These are phyloP conservation scores for Laodelphax striatellus DNA, from an alignment of 1,140 invertebrate species.

Conservation along the genomic window DNA sequence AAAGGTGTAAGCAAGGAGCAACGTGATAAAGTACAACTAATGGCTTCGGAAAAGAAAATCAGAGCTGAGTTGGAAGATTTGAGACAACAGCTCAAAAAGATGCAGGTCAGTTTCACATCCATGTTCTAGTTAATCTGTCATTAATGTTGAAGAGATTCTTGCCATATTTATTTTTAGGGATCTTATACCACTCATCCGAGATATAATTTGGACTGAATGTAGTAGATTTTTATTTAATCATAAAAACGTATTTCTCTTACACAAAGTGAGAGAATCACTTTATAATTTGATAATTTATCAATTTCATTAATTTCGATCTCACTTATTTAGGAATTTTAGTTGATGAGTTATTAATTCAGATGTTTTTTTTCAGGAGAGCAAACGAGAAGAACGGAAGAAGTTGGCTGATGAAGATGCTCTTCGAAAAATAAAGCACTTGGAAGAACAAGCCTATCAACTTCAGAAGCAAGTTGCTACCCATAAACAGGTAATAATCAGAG, in stretches of 20 bases:
- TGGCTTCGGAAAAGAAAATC: slow-evolving; percentile 88
- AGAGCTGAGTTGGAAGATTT: slow-evolving; percentile 82
- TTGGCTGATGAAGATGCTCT: slow-evolving; percentile 90
- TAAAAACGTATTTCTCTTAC: too few species aligned
- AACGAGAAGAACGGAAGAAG: slow-evolving; percentile 83
- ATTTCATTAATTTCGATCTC: too few species aligned
- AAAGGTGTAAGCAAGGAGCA: slow-evolving; percentile 94
- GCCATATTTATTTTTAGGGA: too few species aligned
- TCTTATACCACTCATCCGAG: too few species aligned
- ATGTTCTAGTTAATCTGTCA: too few species aligned
- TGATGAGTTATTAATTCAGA: too few species aligned
- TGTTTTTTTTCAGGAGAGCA: slow-evolving; percentile 56
- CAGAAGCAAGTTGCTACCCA: slow-evolving; percentile 74
- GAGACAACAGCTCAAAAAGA: slow-evolving; percentile 68
- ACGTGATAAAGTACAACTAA: slow-evolving; percentile 89
- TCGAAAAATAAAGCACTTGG: slow-evolving; percentile 87
- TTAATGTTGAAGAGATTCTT: too few species aligned
- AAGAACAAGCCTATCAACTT: slow-evolving; percentile 77
- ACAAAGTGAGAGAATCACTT: too few species aligned
- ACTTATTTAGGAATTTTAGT: too few species aligned
- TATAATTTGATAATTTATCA: too few species aligned
- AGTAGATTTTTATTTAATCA: too few species aligned
- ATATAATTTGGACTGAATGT: too few species aligned
- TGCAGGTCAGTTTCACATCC: slow-evolving; percentile 41
- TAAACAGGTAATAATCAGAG: slow-evolving; percentile 57